These are phyloP conservation scores for Lanistes nyassanus DNA, from an alignment of 1,140 invertebrate genomes.

Conservation along the genomic window DNA sequence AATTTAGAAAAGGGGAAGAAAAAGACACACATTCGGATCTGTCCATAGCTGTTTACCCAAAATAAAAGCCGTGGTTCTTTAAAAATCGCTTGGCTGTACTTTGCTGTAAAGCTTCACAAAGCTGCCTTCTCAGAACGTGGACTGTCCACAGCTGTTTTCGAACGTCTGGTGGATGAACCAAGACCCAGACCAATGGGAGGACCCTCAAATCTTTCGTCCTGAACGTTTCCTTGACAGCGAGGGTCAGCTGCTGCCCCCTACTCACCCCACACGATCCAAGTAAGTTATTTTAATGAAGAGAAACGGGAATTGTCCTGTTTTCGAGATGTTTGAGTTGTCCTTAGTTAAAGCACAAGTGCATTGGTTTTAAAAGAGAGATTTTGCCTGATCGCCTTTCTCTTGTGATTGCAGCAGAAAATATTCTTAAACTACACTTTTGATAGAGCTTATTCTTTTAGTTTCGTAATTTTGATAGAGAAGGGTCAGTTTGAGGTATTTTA, in stretches of 20 bases:
- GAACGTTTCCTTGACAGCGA: conserved; percentile 66
- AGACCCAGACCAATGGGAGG: conserved; percentile 75
- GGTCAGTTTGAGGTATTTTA: no score
- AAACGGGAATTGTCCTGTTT: background rate
- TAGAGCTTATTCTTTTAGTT: no score
- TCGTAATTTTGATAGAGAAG: no score
- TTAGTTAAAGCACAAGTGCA: background rate
- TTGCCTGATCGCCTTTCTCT: background rate
- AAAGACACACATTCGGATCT: no score
- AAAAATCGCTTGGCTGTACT: background rate
- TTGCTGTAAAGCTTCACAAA: background rate
- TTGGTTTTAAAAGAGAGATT: background rate
- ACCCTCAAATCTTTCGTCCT: conserved; percentile 79
- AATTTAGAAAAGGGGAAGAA: no score
- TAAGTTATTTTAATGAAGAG: no score
- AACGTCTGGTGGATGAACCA: conserved; percentile 85
- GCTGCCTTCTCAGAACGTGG: background rate
- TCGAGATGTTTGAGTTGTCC: background rate
- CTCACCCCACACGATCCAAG: conserved; percentile 23
- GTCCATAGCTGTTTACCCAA: no score
- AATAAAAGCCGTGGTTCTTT: background rate
- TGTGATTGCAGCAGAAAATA: no score
- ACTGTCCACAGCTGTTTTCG: conserved; percentile 72
- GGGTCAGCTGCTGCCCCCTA: conserved; percentile 20
- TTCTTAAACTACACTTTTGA: no score